These are phyloP conservation scores for Nineta flava DNA, from an alignment of 2,888 invertebrate genomes.

Conservation along the genomic window DNA sequence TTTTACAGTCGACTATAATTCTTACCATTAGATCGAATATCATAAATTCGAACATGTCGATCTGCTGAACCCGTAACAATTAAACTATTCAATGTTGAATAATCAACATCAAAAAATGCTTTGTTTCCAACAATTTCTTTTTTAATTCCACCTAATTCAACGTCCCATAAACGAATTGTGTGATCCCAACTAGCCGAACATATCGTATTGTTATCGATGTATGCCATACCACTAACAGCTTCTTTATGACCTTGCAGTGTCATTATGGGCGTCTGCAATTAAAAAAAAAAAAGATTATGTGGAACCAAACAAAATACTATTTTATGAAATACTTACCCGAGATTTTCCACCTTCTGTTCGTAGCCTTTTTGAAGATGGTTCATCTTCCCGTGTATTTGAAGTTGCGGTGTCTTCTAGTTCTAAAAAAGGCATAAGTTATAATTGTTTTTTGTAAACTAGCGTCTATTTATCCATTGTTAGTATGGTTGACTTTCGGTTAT, in stretches of 20 bases:
- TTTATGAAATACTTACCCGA: slow-evolving; percentile 29
- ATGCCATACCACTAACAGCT: slow-evolving; percentile 68
- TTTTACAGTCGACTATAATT: too few species aligned
- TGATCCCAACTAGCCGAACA: slow-evolving; percentile 92
- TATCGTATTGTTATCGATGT: slow-evolving; percentile 65
- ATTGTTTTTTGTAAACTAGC: too few species aligned
- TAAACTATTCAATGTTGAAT: slow-evolving; percentile 57
- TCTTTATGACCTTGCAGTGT: slow-evolving; percentile 89
- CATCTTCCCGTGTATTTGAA: slow-evolving; percentile 35
- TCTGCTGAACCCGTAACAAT: slow-evolving; percentile 84
- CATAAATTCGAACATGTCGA: slow-evolving; percentile 77
- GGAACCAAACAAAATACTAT: neutral
- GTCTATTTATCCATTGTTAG: too few species aligned
- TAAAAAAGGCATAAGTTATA: slow-evolving; percentile 15
- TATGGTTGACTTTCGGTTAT: too few species aligned
- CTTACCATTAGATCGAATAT: slow-evolving; percentile 70
- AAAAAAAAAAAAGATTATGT: neutral
- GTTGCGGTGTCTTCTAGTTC: slow-evolving; percentile 25
- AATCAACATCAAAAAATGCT: slow-evolving; percentile 74
- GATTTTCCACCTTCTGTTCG: slow-evolving; percentile 39
- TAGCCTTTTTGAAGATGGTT: slow-evolving; percentile 40
- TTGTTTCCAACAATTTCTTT: slow-evolving; percentile 77
- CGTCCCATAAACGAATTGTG: slow-evolving; percentile 86
- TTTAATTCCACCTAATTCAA: slow-evolving; percentile 62
- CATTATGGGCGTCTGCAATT: slow-evolving; percentile 53